These are phyloP conservation scores for Plotosus lineatus DNA, from an alignment of 2,113 vertebrate genomes.

Conservation along the genomic window DNA sequence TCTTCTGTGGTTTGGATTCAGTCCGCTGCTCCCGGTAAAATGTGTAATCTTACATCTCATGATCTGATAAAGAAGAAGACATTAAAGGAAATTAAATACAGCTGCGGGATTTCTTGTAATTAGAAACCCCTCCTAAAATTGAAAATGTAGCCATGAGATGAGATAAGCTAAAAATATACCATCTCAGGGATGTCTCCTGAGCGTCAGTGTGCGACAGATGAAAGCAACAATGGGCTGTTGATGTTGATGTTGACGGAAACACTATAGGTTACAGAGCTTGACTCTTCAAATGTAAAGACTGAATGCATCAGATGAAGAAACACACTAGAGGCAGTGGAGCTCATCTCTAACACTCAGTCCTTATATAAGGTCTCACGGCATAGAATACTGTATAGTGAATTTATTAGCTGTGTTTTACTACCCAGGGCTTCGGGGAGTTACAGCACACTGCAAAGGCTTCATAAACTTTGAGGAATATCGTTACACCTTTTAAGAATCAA, in stretches of 20 bases:
- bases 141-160: conserved; percentile 66
- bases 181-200: conserved; percentile 53
- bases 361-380: not conserved
- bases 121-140: conserved; percentile 70
- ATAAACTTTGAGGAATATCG: not conserved
- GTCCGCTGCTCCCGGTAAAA: conserved; percentile 69
- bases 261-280: not conserved
- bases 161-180: conserved; percentile 62
- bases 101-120: conserved; percentile 54
- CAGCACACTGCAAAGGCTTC: not conserved
- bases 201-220: conserved; percentile 41
- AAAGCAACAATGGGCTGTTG: conserved; percentile 47
- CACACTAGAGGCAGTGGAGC: not conserved
- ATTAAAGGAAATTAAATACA: conserved; percentile 53
- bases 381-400: not conserved
- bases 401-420: not conserved
- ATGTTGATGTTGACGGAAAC: conserved; percentile 4
- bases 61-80: conserved; percentile 48
- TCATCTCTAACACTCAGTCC: not conserved
- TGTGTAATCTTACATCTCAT: conserved; percentile 68
- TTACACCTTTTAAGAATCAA: not conserved
- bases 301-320: not conserved
- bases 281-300: not conserved
- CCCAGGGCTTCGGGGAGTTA: not conserved
- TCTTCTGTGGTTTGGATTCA: conserved; percentile 65